Conservation (phyloP, 2,113 vertebrate species). For the Scortum barcoo region DNA sequence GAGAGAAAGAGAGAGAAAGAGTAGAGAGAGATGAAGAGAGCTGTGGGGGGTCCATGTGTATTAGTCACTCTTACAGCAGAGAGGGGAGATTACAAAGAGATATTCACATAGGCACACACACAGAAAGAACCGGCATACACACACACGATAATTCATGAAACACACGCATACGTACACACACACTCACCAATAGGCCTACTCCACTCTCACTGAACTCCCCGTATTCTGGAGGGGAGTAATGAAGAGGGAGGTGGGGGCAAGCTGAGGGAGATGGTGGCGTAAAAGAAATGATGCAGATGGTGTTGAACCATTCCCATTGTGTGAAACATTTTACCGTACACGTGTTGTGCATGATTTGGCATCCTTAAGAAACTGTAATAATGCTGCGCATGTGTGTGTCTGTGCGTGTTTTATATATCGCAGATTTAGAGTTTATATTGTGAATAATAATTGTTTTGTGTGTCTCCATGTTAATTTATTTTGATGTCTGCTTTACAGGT, state of each 20-base stretch:
- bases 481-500: slow-evolving; percentile 51
- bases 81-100: slow-evolving; percentile 54
- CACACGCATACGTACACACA: slow-evolving; percentile 6
- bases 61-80: slow-evolving; percentile 54
- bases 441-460: background rate
- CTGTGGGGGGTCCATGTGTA: slow-evolving; percentile 70
- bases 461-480: slow-evolving; percentile 27
- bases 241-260: background rate
- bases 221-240: slow-evolving; percentile 7
- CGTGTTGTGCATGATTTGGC: slow-evolving; percentile 40
- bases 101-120: slow-evolving; percentile 9
- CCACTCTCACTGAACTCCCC: slow-evolving; percentile 33
- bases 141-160: slow-evolving; percentile 31
- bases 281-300: slow-evolving; percentile 53
- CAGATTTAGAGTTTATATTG: slow-evolving; percentile 9
- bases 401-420: slow-evolving; percentile 1
- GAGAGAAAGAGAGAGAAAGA: slow-evolving; percentile 20
- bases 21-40: slow-evolving; percentile 28
- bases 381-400: background rate
- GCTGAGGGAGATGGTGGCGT: background rate
- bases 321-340: slow-evolving; percentile 37
- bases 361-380: background rate
- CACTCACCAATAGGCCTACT: slow-evolving; percentile 5
- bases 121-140: background rate
- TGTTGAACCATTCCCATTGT: slow-evolving; percentile 41